Evolutionary conservation across 2,888 invertebrate species (phyloP).

Genomic region (Peribatodes rhomboidaria): DNA sequence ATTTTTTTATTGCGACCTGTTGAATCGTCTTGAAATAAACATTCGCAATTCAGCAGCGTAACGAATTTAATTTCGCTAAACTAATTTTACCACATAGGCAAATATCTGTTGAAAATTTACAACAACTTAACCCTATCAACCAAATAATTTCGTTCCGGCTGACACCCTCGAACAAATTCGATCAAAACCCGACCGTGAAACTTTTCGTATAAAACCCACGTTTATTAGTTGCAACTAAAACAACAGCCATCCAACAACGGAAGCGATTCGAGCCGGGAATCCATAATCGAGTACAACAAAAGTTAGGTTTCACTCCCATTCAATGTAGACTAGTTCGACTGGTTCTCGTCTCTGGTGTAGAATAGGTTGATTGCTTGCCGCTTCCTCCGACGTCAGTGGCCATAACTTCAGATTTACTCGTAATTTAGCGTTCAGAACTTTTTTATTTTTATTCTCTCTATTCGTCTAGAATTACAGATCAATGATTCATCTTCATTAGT

Average conservation of each 20-base stretch:
- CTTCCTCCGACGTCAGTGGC: not conserved
- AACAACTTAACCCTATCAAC: constrained; percentile 4
- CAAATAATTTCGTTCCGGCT: constrained; percentile 20
- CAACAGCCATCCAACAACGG: constrained; percentile 34
- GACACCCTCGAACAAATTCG: constrained; percentile 29
- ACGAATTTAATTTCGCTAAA: not conserved
- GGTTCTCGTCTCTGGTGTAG: not conserved
- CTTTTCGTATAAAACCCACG: constrained; percentile 34
- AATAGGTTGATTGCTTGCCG: constrained; percentile 14
- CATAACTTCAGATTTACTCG: not conserved
- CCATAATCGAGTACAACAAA: constrained; percentile 35
- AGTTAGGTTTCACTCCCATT: constrained; percentile 16
- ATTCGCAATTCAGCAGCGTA: not conserved
- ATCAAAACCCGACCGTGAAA: constrained; percentile 28
- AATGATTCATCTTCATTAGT: not conserved
- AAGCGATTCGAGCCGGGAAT: constrained; percentile 25
- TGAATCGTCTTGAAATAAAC: too few relatives aligned
- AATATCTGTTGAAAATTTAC: not conserved
- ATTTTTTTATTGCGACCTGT: not conserved
- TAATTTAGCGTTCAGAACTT: not conserved
- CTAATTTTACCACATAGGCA: not conserved
- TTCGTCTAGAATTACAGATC: not conserved
- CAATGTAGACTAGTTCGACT: not conserved
- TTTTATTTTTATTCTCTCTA: not conserved
- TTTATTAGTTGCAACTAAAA: constrained; percentile 36